Evolutionary conservation across 2,888 invertebrate genomes (phyloP).

Genomic region (Sesia bembeciformis): DNA sequence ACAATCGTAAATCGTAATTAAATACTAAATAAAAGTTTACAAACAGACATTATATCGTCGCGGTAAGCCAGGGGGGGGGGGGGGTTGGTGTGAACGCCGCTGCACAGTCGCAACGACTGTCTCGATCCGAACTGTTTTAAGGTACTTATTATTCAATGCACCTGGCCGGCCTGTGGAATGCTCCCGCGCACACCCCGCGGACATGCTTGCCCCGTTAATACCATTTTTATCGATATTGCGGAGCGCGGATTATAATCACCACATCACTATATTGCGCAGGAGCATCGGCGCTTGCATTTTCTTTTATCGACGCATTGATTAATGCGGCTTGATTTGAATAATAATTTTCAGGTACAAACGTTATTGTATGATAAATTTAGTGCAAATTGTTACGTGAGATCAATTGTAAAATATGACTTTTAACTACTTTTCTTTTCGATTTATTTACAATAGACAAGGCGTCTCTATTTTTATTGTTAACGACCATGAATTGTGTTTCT

Average conservation of each 20-base stretch:
- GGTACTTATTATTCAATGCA: not conserved
- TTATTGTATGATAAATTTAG: slow-evolving; percentile 75
- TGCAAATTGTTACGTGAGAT: slow-evolving; percentile 68
- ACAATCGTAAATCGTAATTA: too few species aligned
- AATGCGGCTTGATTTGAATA: slow-evolving; percentile 72
- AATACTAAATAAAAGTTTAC: too few species aligned
- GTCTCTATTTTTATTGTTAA: slow-evolving; percentile 14
- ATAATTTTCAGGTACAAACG: slow-evolving; percentile 71
- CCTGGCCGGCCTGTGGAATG: too few species aligned
- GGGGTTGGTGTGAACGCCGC: too few species aligned
- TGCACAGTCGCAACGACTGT: not conserved
- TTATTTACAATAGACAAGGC: slow-evolving; percentile 1
- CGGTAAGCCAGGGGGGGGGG: too few species aligned
- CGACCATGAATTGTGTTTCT: slow-evolving; percentile 11
- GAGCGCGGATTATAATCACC: slow-evolving; percentile 7
- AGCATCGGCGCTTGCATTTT: slow-evolving; percentile 63
- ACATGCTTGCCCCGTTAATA: too few species aligned
- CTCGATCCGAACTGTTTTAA: not conserved
- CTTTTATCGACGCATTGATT: slow-evolving; percentile 73
- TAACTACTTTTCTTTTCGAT: slow-evolving; percentile 11
- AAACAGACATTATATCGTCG: too few species aligned
- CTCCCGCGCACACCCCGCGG: too few species aligned
- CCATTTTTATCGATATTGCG: slow-evolving; percentile 9
- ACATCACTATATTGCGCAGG: slow-evolving; percentile 40
- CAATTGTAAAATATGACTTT: slow-evolving; percentile 33